These are phyloP conservation scores for Mesopsocus fuscifrons DNA, from an alignment of 2,888 invertebrate genomes.

Conservation along the genomic window DNA sequence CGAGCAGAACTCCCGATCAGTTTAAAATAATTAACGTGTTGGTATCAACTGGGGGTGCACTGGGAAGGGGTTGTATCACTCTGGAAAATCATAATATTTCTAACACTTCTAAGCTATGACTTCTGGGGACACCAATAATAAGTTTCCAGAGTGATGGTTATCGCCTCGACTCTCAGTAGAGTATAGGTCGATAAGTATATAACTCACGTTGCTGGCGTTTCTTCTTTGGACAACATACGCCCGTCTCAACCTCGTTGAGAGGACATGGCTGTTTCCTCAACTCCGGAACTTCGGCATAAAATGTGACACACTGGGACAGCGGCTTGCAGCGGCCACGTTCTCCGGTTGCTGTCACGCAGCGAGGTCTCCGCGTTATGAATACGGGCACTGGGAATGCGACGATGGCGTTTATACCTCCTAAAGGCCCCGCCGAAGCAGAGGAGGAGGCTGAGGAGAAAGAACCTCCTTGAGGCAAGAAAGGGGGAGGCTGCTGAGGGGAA, in stretches of 20 bases:
- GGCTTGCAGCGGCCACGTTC: constrained; percentile 21
- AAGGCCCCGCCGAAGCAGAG: background rate
- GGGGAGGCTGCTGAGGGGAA: constrained; percentile 10
- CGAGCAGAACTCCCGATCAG: constrained; percentile 3
- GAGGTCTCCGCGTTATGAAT: constrained; percentile 11
- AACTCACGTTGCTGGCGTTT: background rate
- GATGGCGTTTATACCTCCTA: too few species aligned
- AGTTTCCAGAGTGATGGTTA: too few species aligned
- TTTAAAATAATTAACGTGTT: too few species aligned
- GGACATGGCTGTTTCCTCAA: constrained; percentile 22
- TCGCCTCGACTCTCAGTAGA: too few species aligned
- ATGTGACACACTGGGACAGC: constrained; percentile 22
- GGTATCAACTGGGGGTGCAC: too few species aligned
- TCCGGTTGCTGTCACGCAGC: constrained; percentile 19
- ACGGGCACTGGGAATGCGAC: background rate
- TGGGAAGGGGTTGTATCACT: too few species aligned
- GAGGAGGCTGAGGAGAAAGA: background rate
- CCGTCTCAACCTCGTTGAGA: constrained; percentile 19
- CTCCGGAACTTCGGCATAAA: constrained; percentile 23
- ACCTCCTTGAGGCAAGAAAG: background rate
- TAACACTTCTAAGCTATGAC: too few species aligned
- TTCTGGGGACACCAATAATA: too few species aligned
- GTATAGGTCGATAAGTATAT: too few species aligned
- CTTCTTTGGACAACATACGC: constrained; percentile 22
- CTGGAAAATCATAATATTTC: too few species aligned